Evolutionary conservation across 2,113 vertebrate species (phyloP).

Genomic region (Trematomus loennbergii): DNA sequence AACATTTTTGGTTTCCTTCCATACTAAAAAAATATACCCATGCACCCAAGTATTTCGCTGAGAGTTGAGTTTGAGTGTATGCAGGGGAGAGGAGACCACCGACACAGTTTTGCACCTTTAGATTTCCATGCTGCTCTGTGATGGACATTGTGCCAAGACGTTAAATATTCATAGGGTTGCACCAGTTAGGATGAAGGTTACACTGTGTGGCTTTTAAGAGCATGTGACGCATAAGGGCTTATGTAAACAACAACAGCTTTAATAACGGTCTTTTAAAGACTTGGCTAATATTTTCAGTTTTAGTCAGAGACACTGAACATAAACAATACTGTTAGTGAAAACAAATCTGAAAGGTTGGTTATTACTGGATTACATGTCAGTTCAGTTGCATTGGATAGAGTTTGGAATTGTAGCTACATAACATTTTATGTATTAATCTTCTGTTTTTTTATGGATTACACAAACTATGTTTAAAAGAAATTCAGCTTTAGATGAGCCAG

Average conservation of each 20-base stretch:
- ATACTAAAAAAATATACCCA: neutral
- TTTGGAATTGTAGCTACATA: no score
- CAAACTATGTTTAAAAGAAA: no score
- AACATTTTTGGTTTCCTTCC: neutral
- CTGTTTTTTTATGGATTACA: no score
- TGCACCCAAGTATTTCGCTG: no score
- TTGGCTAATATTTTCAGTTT: neutral
- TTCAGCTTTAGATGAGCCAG: no score
- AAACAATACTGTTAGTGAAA: neutral
- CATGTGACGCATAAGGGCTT: no score
- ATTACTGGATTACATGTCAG: no score
- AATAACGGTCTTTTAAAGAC: neutral
- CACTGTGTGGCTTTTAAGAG: neutral
- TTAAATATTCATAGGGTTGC: neutral
- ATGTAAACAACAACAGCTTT: neutral
- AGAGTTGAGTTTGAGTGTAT: neutral
- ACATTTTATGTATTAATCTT: no score
- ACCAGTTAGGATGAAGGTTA: neutral
- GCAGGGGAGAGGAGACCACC: neutral
- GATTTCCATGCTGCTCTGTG: slow-evolving; percentile 17
- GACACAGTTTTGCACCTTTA: slow-evolving; percentile 12
- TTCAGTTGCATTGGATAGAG: no score
- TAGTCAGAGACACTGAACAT: no score
- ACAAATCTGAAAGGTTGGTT: no score
- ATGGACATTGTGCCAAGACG: neutral